These are phyloP conservation scores for Mylabris sibirica DNA, from an alignment of 2,888 invertebrate species.

Conservation along the genomic window DNA sequence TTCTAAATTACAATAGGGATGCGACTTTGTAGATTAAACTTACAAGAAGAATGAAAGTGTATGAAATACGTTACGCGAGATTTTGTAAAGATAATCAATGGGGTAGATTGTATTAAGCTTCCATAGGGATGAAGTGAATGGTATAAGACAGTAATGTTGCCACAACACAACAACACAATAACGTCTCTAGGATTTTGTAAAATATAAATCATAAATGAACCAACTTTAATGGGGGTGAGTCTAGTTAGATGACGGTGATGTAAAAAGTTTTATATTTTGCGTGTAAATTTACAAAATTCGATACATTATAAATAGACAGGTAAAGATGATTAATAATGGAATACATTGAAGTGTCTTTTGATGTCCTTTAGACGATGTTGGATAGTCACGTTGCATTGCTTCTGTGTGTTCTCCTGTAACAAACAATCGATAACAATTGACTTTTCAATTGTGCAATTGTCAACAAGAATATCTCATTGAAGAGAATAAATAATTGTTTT, in stretches of 20 bases:
- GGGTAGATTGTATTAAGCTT: neutral
- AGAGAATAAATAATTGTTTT: neutral
- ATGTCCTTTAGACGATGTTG: constrained; percentile 31
- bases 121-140: neutral
- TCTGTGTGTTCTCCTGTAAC: constrained; percentile 66
- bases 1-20: neutral
- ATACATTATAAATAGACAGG: neutral
- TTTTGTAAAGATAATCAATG: neutral
- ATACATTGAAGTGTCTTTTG: constrained; percentile 7
- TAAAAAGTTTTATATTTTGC: neutral
- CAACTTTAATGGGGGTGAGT: too few relatives aligned
- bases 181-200: neutral
- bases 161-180: neutral
- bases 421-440: constrained; percentile 42
- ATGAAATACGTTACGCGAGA: neutral
- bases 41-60: neutral
- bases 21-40: neutral
- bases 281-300: neutral
- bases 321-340: constrained; percentile 11
- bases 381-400: constrained; percentile 71
- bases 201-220: too few relatives aligned
- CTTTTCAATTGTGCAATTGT: constrained; percentile 10
- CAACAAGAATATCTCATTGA: neutral
- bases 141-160: neutral
- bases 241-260: too few relatives aligned